Percentiles rank a stretch among this genome's conserved stretches.
phyloP scores from a whole-genome alignment of 2,113 vertebrate species.

The Bagarius yarrelli region DNA sequence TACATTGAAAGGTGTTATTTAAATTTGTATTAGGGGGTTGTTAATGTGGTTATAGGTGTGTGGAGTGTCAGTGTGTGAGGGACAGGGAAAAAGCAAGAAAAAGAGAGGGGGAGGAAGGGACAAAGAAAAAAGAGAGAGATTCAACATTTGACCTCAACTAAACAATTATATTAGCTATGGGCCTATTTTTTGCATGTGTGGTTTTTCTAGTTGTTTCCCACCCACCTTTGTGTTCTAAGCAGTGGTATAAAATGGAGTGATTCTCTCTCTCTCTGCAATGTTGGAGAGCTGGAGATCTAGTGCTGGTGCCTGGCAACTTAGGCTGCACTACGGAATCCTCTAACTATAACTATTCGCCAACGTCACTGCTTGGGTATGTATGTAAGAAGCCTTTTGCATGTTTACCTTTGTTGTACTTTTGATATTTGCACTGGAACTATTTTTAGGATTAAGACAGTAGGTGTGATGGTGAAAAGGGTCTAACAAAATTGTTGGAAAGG shows the following conservation, averaged over 20 bases:
- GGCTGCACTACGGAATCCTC: constrained; percentile 48
- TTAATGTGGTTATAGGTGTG: neutral
- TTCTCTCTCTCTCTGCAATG: constrained; percentile 41
- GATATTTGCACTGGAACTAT: constrained; percentile 29
- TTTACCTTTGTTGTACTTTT: constrained; percentile 38
- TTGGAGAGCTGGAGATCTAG: constrained; percentile 50
- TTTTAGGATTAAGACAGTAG: constrained; percentile 25
- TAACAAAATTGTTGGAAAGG: constrained; percentile 9
- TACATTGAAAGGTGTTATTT: neutral
- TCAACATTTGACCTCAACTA: constrained; percentile 18
- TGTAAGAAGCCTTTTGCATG: constrained; percentile 47
- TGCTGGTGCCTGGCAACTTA: constrained; percentile 53
- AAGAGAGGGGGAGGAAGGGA: too few relatives aligned
- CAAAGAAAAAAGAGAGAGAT: neutral
- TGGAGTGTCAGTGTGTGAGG: constrained; percentile 8
- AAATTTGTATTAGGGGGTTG: neutral
- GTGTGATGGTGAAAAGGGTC: constrained; percentile 17
- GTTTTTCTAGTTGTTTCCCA: constrained; percentile 47
- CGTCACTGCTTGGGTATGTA: constrained; percentile 57
- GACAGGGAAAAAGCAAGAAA: neutral
- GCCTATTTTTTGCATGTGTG: constrained; percentile 21
- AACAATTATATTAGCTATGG: neutral
- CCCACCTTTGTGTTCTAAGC: constrained; percentile 52
- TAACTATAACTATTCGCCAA: constrained; percentile 50
- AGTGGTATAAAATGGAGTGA: constrained; percentile 52